Conservation (phyloP, 2,888 invertebrate species). For the Drosophila pullipes region DNA sequence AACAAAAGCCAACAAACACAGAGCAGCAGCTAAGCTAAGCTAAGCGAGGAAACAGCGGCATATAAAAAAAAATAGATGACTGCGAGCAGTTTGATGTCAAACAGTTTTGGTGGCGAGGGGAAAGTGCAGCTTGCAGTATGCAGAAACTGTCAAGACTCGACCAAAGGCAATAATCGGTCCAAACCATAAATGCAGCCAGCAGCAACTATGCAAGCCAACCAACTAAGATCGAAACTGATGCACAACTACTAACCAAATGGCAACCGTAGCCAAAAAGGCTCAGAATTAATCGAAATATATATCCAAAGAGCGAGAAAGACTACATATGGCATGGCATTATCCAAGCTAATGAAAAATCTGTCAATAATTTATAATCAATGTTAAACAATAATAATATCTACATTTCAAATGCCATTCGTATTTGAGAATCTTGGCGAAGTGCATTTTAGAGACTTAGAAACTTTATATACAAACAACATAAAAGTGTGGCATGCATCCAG, state of each 20-base stretch:
- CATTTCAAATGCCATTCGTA: not conserved
- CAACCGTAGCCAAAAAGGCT: not conserved
- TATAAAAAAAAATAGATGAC: constrained; percentile 17
- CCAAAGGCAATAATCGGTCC: constrained; percentile 56
- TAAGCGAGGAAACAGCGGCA: constrained; percentile 1
- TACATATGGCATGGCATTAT: no score
- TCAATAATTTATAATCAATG: not conserved
- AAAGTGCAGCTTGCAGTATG: constrained; percentile 7
- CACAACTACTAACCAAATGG: not conserved
- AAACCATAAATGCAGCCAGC: constrained; percentile 55
- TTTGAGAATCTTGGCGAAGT: not conserved
- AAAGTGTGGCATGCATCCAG: not conserved
- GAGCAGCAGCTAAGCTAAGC: no score
- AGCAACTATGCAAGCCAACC: constrained; percentile 8
- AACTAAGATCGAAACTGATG: constrained; percentile 1
- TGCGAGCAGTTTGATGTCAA: constrained; percentile 17
- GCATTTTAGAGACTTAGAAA: not conserved
- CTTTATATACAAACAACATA: not conserved
- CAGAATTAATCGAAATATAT: not conserved
- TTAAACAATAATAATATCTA: not conserved
- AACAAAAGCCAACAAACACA: constrained; percentile 13
- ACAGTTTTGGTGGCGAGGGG: not conserved
- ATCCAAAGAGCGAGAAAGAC: not conserved
- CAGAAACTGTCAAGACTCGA: constrained; percentile 41
- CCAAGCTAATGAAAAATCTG: no score